Evolutionary conservation across 2,888 invertebrate genomes (phyloP).

Genomic region (Limenitis camilla): DNA sequence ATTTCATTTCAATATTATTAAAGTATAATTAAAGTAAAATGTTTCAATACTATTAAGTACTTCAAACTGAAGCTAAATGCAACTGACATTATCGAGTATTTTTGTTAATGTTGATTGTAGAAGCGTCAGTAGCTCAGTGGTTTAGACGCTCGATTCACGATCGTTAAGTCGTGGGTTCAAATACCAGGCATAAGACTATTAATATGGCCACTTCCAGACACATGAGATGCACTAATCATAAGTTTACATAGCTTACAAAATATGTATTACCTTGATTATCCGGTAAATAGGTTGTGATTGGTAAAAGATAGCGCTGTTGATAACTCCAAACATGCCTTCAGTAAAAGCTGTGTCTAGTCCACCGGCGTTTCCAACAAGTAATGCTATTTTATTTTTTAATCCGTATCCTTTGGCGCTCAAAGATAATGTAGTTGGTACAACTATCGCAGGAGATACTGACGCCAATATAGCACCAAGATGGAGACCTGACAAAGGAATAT

Average conservation of each 20-base stretch:
- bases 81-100: background rate
- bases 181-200: too few relatives aligned
- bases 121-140: too few relatives aligned
- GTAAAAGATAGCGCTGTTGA: slow-evolving; percentile 90
- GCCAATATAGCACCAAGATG: slow-evolving; percentile 89
- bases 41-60: too few relatives aligned
- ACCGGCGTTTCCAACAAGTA: slow-evolving; percentile 93
- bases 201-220: too few relatives aligned
- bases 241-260: too few relatives aligned
- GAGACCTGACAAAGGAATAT: slow-evolving; percentile 60
- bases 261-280: slow-evolving; percentile 51
- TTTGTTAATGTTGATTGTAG: too few relatives aligned
- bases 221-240: too few relatives aligned
- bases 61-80: too few relatives aligned
- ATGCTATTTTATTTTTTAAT: slow-evolving; percentile 92
- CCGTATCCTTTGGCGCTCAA: slow-evolving; percentile 89
- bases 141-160: too few relatives aligned
- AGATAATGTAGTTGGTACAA: slow-evolving; percentile 90
- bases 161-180: too few relatives aligned
- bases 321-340: slow-evolving; percentile 93
- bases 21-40: too few relatives aligned
- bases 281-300: slow-evolving; percentile 77
- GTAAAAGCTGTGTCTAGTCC: slow-evolving; percentile 96
- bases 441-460: slow-evolving; percentile 96
- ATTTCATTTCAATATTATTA: too few relatives aligned